Conservation (phyloP, 1,140 invertebrate genomes). For the Potamilus streckersoni region DNA sequence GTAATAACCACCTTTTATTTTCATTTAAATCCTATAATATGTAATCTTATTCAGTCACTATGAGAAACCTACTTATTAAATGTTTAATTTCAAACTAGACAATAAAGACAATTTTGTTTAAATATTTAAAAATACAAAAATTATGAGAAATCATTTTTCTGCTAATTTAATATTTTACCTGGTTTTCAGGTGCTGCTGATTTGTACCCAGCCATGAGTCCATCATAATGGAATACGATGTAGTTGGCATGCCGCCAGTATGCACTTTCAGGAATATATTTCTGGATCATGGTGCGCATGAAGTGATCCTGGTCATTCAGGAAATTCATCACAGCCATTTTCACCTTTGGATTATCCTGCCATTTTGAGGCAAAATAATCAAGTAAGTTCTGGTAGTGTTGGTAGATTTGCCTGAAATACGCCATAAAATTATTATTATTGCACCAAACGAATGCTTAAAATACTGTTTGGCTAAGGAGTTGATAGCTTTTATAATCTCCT, state of each 20-base stretch:
- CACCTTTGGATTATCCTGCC: constrained; percentile 13
- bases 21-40: too few relatives aligned
- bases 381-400: constrained; percentile 52
- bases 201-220: constrained; percentile 56
- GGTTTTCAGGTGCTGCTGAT: constrained; percentile 14
- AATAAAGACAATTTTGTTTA: too few relatives aligned
- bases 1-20: too few relatives aligned
- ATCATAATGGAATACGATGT: constrained; percentile 54
- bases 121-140: too few relatives aligned
- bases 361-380: constrained; percentile 34
- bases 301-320: constrained; percentile 45
- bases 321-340: constrained; percentile 35
- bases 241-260: constrained; percentile 53
- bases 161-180: constrained; percentile 12
- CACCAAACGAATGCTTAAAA: too few relatives aligned
- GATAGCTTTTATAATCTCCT: too few relatives aligned
- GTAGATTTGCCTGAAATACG: constrained; percentile 52
- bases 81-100: too few relatives aligned
- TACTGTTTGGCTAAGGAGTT: too few relatives aligned
- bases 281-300: constrained; percentile 46
- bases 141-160: too few relatives aligned
- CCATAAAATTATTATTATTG: constrained; percentile 1
- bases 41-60: too few relatives aligned
- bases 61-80: too few relatives aligned
- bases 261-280: constrained; percentile 37